phyloP scores from a whole-genome alignment of 2,113 vertebrate species.

The Cairina moschata region DNA sequence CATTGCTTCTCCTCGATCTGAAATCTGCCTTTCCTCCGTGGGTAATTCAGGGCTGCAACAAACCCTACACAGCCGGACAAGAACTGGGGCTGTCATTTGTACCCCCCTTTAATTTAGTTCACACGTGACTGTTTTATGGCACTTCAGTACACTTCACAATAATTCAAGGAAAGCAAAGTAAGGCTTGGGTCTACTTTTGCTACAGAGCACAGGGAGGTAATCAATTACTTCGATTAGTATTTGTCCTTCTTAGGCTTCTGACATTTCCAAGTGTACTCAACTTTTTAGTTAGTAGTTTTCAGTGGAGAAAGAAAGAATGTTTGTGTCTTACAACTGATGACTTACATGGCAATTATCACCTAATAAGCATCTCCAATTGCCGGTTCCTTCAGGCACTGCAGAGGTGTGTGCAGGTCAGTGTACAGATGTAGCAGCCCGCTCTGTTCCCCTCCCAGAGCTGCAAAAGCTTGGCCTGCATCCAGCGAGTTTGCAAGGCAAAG shows the following conservation, averaged over 20 bases:
- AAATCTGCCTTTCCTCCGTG: neutral
- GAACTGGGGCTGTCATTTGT: neutral
- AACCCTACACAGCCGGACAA: constrained; percentile 4
- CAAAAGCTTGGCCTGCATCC: neutral
- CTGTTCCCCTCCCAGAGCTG: neutral
- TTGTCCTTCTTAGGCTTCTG: neutral
- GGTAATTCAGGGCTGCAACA: neutral
- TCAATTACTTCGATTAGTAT: neutral
- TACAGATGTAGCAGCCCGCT: neutral
- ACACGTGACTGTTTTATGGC: constrained; percentile 65
- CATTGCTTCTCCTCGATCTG: neutral
- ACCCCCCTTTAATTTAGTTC: constrained; percentile 63
- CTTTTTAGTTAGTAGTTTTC: neutral
- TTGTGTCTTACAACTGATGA: neutral
- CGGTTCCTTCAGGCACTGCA: neutral
- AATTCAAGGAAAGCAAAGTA: constrained; percentile 61
- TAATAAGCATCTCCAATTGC: neutral
- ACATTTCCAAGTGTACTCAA: neutral
- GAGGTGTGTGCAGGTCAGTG: neutral
- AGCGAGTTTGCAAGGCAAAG: neutral
- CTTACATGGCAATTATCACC: neutral
- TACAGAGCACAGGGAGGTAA: neutral
- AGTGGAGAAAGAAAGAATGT: neutral
- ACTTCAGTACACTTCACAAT: constrained; percentile 66
- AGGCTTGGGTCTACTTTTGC: neutral